Evolutionary conservation across 2,888 invertebrate species (phyloP).

Genomic region (Drosophila mayaguana): DNA sequence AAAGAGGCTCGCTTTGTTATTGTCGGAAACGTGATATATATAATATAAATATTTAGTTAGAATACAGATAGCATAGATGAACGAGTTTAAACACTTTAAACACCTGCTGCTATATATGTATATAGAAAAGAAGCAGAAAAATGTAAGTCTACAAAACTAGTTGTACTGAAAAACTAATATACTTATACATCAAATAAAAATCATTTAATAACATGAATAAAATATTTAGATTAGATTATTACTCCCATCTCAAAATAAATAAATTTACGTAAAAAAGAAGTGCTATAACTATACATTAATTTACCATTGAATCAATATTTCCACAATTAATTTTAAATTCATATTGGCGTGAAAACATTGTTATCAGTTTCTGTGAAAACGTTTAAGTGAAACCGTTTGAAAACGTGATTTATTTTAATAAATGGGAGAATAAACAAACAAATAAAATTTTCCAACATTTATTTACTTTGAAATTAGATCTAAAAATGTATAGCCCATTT

Average conservation of each 20-base stretch:
- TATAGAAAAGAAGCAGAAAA: background rate
- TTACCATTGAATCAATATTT: background rate
- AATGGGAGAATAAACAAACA: background rate
- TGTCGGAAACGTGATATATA: background rate
- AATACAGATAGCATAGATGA: background rate
- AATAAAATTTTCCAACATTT: background rate
- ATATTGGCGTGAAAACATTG: background rate
- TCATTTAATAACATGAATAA: too few species aligned
- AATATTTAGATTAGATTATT: too few species aligned
- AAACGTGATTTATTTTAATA: background rate
- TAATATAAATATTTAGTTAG: background rate
- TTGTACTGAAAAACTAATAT: too few species aligned
- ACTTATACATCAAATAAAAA: too few species aligned
- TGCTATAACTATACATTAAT: too few species aligned
- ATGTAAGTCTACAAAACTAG: too few species aligned
- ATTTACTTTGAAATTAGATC: background rate
- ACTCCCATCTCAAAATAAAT: too few species aligned
- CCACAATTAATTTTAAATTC: background rate
- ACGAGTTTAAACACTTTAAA: background rate
- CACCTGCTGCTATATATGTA: background rate
- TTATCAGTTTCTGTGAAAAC: background rate
- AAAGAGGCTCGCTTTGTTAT: slow-evolving; percentile 23
- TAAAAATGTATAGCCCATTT: background rate
- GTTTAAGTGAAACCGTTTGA: background rate
- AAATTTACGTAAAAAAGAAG: too few species aligned